Evolutionary conservation across 1,140 invertebrate genomes (phyloP), one percentile per base, ranked within the genome.

Genomic region (Microvelia longipes): DNA sequence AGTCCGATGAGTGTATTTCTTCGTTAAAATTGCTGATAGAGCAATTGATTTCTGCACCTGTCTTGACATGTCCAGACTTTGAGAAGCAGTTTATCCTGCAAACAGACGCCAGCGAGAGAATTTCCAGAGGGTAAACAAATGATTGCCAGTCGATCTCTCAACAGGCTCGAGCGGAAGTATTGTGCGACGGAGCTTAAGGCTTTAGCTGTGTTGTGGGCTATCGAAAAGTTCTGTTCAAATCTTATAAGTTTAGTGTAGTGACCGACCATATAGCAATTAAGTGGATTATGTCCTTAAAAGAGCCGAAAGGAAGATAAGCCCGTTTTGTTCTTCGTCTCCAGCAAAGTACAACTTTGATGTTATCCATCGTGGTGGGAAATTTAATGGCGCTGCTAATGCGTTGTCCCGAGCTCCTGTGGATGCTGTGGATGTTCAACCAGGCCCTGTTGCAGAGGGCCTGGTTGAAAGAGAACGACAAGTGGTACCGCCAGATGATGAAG

Each of bases 251-350:
- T 69, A 76, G 28, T 0, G 75, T 82, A 0, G 66, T 77, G 28
- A 81, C 79, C 1, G 80, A 82, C 69, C 79, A 81, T 61, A 74
- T 71, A 81, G 83, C 70, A 73, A 76, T 84, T 1, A 71, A 73
- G 29, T 85, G 80, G 79, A 73, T 85, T 1, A 72, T 76, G 27
- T 76, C 76, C 1, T 73, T 81, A 1, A 80, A 78, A 71, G 78
- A 82, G 68, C 75, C 77, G 1, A 75, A 71, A 0, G 79, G 77
- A 63, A 64, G 81, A 63, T 70, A 83, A 25, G 78, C 79, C 0
- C 70, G 80, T 28, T 76, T 71, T 27, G 63, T 70, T n/a, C 26
- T 80, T 14, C 28, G 71, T 50, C 69, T 82, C 2, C 76, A 77
- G 71, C 72, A 73, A 2, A n/a, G n/a, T 81, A 75, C 72, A 69